Conservation (phyloP, 2,888 invertebrate species). For the Eristalis tenax region DNA sequence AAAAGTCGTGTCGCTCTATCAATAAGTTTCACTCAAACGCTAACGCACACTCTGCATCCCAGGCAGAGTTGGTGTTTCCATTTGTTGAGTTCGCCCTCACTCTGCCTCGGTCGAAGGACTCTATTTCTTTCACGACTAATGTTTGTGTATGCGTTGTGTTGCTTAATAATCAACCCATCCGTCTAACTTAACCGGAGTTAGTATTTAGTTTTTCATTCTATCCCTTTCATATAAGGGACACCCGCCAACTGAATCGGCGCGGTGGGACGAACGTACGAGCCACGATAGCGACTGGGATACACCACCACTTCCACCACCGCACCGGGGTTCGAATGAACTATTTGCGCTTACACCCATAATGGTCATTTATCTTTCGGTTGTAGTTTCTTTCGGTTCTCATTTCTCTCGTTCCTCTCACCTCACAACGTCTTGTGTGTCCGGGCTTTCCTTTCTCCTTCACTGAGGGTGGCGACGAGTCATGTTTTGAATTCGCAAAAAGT, state of each 20-base stretch:
- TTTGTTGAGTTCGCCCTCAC: constrained; percentile 33
- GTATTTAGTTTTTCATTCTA: constrained; percentile 51
- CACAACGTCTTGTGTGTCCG: background rate
- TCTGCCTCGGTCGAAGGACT: constrained; percentile 10
- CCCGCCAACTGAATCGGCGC: background rate
- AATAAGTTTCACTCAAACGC: constrained; percentile 49
- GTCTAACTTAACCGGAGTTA: constrained; percentile 68
- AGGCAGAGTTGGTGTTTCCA: constrained; percentile 35
- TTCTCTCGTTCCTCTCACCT: background rate
- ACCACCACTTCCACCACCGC: background rate
- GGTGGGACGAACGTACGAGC: background rate
- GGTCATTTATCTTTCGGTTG: constrained; percentile 68
- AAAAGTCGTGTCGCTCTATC: constrained; percentile 40
- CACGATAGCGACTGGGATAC: background rate
- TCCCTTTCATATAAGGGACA: background rate
- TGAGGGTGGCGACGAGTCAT: constrained; percentile 63
- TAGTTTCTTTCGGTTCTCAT: constrained; percentile 42
- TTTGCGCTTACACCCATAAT: constrained; percentile 66
- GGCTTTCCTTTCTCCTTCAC: constrained; percentile 5
- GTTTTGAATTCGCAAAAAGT: constrained; percentile 70
- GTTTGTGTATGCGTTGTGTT: constrained; percentile 50
- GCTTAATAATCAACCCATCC: constrained; percentile 68
- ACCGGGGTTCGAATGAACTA: constrained; percentile 57
- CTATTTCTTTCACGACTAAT: constrained; percentile 19
- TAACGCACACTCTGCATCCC: constrained; percentile 41